These are phyloP conservation scores for Eretmocerus hayati DNA, from an alignment of 2,888 invertebrate species.

Conservation along the genomic window DNA sequence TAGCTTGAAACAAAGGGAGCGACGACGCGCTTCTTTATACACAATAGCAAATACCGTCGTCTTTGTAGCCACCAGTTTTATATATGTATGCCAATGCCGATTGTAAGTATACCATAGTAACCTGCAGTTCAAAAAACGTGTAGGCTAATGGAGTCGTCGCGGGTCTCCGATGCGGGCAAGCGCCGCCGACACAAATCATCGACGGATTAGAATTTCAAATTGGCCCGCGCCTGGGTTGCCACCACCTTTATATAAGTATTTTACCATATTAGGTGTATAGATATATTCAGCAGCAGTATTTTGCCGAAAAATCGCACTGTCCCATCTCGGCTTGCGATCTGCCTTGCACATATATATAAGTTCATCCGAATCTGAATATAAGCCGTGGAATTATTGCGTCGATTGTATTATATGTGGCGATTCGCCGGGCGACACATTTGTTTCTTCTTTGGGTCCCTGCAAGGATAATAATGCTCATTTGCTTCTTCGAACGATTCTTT, in stretches of 20 bases:
- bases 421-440: conserved; percentile 4
- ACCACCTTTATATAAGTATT: not conserved
- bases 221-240: conserved; percentile 15
- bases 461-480: conserved; percentile 9
- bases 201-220: conserved; percentile 47
- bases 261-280: no score
- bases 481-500: no score
- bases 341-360: conserved; percentile 1
- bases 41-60: not conserved
- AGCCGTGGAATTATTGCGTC: not conserved
- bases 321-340: conserved; percentile 34
- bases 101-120: no score
- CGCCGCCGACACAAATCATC: conserved; percentile 39
- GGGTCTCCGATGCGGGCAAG: conserved; percentile 36
- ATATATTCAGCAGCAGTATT: not conserved
- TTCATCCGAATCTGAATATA: not conserved
- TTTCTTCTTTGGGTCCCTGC: conserved; percentile 8
- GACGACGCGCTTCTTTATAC: not conserved
- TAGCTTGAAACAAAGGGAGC: not conserved
- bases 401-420: no score
- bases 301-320: conserved; percentile 8
- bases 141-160: conserved; percentile 44
- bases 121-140: no score
- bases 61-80: no score
- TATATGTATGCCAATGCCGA: no score